Conservation (phyloP, 64 coral and sea anemone genomes). For the Actinia equina region DNA sequence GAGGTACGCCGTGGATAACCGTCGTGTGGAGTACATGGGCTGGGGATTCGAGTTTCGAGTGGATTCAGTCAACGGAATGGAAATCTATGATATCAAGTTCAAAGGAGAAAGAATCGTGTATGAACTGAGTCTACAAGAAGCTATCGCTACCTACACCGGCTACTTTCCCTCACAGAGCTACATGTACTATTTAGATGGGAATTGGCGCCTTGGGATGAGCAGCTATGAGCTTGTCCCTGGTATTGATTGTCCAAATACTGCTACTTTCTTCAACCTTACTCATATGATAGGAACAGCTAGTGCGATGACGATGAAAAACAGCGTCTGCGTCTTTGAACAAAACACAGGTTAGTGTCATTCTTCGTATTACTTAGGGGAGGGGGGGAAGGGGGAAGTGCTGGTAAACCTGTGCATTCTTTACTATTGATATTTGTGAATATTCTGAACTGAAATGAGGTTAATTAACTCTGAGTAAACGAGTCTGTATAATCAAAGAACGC, state of each 20-base stretch:
- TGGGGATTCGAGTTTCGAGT: conserved; percentile 67
- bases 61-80: conserved; percentile 47
- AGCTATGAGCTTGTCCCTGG: conserved; percentile 62
- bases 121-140: conserved; percentile 68
- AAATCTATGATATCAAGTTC: conserved; percentile 66
- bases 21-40: conserved; percentile 69
- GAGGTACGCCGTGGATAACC: conserved; percentile 48
- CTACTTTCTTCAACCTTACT: conserved; percentile 55
- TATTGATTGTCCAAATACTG: conserved; percentile 57
- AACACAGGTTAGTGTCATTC: conserved; percentile 38
- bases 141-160: conserved; percentile 50
- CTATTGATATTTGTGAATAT: no score
- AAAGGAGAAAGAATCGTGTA: conserved; percentile 62
- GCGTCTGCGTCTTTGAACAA: conserved; percentile 67
- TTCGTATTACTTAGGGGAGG: not conserved
- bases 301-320: conserved; percentile 39
- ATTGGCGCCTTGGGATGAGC: conserved; percentile 55
- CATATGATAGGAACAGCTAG: conserved; percentile 47
- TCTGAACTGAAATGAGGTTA: no score
- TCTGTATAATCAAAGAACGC: no score
- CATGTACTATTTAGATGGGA: conserved; percentile 48
- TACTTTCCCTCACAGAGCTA: conserved; percentile 38
- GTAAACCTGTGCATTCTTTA: no score
- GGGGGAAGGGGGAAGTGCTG: not conserved
- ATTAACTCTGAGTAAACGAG: no score